A percentile compares a stretch with the other conserved stretches of the same genome.
Evolutionary conservation across 2,888 invertebrate genomes (phyloP).

Genomic region (Heliconius charithonia): DNA sequence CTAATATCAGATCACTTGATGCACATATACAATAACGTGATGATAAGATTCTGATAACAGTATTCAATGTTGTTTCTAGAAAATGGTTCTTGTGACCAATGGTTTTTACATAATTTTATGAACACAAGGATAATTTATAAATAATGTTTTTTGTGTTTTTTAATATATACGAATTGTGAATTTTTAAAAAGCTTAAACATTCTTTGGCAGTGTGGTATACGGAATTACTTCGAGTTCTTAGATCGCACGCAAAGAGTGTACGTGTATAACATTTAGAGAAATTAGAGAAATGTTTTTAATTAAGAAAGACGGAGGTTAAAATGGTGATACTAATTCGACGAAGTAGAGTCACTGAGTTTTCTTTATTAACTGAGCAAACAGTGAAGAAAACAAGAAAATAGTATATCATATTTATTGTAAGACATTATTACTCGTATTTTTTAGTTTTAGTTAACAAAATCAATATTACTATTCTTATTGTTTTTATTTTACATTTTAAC

Average conservation of each 20-base stretch:
- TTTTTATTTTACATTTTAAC: background rate
- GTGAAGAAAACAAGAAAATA: too few relatives aligned
- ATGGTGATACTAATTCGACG: background rate
- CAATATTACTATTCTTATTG: background rate
- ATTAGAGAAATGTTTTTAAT: background rate
- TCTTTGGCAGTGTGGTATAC: background rate
- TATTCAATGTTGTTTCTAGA: constrained; percentile 41
- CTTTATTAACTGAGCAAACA: background rate
- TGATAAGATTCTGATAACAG: constrained; percentile 42
- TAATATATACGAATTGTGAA: background rate
- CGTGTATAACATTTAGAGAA: background rate
- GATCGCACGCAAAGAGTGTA: background rate
- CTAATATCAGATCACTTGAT: constrained; percentile 43
- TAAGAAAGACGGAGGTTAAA: background rate
- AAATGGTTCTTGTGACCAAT: constrained; percentile 7
- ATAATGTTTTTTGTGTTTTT: background rate
- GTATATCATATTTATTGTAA: too few relatives aligned
- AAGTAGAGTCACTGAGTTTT: background rate
- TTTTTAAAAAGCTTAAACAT: background rate
- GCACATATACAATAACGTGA: constrained; percentile 41
- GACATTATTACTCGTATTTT: background rate
- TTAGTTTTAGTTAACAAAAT: background rate
- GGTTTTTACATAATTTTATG: background rate
- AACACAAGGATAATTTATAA: background rate
- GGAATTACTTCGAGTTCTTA: background rate